Evolutionary conservation across 2,113 vertebrate genomes (phyloP).

Genomic region (Forbesichthys papilliferus): DNA sequence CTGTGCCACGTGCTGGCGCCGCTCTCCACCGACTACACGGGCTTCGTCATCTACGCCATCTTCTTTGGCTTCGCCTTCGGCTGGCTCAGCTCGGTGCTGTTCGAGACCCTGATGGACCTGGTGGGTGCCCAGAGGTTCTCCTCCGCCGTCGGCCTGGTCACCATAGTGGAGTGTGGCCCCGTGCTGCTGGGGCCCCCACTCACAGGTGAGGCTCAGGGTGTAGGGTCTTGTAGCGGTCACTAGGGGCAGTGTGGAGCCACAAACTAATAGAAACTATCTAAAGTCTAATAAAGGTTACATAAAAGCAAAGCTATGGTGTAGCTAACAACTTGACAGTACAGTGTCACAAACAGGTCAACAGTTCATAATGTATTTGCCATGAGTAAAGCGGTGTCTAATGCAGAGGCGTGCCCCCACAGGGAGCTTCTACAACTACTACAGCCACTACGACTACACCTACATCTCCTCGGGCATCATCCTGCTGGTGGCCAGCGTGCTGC

Average conservation of each 20-base stretch:
- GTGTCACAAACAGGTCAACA: too few relatives aligned
- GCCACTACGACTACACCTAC: conserved; percentile 92
- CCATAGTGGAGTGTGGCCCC: conserved; percentile 93
- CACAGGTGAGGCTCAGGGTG: conserved; percentile 77
- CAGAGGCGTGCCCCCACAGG: conserved; percentile 65
- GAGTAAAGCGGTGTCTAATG: too few relatives aligned
- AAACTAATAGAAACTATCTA: too few relatives aligned
- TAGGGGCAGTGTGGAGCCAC: too few relatives aligned
- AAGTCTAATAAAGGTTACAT: too few relatives aligned
- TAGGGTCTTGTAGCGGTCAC: too few relatives aligned
- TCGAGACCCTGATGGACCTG: conserved; percentile 96
- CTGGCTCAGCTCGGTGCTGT: conserved; percentile 92
- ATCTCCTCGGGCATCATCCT: conserved; percentile 85
- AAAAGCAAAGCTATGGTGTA: too few relatives aligned
- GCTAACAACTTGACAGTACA: neutral
- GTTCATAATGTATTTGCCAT: too few relatives aligned
- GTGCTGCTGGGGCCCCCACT: conserved; percentile 93
- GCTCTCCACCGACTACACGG: conserved; percentile 77
- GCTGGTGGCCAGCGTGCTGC: conserved; percentile 81
- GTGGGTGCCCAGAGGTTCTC: conserved; percentile 93
- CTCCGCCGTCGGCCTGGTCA: conserved; percentile 92
- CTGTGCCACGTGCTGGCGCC: conserved; percentile 89
- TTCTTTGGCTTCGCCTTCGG: conserved; percentile 96
- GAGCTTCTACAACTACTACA: conserved; percentile 82
- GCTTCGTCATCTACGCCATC: conserved; percentile 88